A percentile compares a stretch with the other conserved stretches of the same genome.
Evolutionary conservation across 2,113 vertebrate species (phyloP).

Genomic region (Microcebus griseorufus): DNA sequence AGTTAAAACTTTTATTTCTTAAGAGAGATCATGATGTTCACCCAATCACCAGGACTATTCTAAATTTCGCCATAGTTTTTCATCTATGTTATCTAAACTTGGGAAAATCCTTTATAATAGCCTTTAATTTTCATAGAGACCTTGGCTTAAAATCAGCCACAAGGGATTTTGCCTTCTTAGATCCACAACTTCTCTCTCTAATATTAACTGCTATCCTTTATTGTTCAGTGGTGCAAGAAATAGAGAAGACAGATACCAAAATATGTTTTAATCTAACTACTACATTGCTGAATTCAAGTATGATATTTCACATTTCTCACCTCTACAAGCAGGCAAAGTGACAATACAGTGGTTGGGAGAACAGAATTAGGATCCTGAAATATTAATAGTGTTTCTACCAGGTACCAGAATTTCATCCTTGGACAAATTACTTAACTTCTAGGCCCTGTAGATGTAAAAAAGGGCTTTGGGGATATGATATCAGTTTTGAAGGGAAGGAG

Average conservation of each 20-base stretch:
- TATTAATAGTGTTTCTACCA: background rate
- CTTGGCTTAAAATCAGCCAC: background rate
- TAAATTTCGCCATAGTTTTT: background rate
- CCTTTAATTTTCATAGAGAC: background rate
- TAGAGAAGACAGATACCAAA: background rate
- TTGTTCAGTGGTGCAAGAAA: background rate
- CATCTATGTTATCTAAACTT: background rate
- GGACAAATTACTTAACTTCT: background rate
- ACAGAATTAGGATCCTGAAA: background rate
- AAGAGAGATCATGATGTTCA: background rate
- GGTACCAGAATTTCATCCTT: background rate
- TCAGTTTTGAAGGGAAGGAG: background rate
- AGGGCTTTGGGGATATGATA: background rate
- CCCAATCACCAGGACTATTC: background rate
- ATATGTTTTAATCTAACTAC: no score
- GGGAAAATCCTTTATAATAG: background rate
- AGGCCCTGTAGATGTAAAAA: background rate
- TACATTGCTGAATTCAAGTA: background rate
- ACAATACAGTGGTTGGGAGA: background rate
- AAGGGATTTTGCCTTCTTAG: background rate
- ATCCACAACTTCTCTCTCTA: background rate
- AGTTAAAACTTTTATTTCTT: background rate
- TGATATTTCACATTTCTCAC: background rate
- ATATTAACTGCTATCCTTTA: background rate
- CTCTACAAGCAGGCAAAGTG: background rate